Percentiles rank a stretch among this genome's conserved stretches.
phyloP scores from a whole-genome alignment of 1,140 invertebrate genomes.

The Brachystomella parvula region DNA sequence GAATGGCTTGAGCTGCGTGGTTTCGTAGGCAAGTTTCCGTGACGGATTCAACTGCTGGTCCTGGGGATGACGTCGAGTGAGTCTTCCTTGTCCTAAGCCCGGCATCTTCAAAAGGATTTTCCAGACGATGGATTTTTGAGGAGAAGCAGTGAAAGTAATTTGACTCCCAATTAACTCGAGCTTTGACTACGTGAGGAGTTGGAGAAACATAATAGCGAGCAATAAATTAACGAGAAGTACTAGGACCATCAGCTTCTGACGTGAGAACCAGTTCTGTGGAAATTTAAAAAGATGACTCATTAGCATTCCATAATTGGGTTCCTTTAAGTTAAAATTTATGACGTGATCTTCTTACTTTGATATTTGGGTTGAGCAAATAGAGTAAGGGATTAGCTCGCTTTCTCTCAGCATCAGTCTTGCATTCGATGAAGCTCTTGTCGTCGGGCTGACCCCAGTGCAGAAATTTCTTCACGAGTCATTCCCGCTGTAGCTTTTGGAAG shows the following conservation, averaged over 20 bases:
- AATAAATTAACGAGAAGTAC: conserved; percentile 93
- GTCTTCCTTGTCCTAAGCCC: no score
- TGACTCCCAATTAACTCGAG: conserved; percentile 8
- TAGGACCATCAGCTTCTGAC: conserved; percentile 89
- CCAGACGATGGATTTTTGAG: no score
- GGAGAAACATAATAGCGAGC: conserved; percentile 94
- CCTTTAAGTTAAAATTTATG: background rate
- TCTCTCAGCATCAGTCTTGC: conserved; percentile 82
- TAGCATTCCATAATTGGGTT: conserved; percentile 7
- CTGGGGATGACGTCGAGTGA: no score
- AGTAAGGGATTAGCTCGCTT: conserved; percentile 86
- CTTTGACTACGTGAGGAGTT: conserved; percentile 68
- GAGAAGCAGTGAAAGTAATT: background rate
- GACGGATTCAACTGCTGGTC: no score
- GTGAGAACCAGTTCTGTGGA: conserved; percentile 92
- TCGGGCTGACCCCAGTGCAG: conserved; percentile 79
- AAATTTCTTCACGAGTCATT: conserved; percentile 91
- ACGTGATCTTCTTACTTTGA: conserved; percentile 68
- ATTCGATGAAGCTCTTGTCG: conserved; percentile 86
- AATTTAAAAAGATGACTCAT: conserved; percentile 34
- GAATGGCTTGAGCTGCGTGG: no score
- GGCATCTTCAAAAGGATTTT: no score
- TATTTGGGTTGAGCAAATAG: conserved; percentile 89
- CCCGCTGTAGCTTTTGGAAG: conserved; percentile 64
- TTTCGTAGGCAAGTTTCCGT: no score